These are phyloP conservation scores for Coilia nasus DNA, from an alignment of 2,797 vertebrate genomes.

Conservation along the genomic window DNA sequence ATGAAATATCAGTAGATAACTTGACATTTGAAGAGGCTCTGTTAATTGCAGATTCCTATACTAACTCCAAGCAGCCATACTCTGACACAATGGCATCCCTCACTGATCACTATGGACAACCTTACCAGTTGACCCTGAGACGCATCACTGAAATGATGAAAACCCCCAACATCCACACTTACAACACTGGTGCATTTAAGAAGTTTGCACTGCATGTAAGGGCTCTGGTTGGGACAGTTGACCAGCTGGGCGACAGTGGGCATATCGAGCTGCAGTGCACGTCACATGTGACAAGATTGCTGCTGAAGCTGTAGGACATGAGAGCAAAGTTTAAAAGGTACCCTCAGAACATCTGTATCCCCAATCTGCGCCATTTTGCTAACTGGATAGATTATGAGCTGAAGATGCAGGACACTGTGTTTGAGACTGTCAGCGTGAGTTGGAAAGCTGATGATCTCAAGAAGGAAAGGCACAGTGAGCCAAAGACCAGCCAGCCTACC, in stretches of 20 bases:
- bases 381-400: conserved; percentile 32
- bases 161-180: neutral
- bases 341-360: neutral
- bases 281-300: conserved; percentile 8
- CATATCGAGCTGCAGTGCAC: conserved; percentile 23
- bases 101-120: conserved; percentile 26
- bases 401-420: conserved; percentile 13
- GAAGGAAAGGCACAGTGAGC: neutral
- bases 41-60: conserved; percentile 20
- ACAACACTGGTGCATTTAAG: conserved; percentile 4
- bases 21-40: conserved; percentile 15
- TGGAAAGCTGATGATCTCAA: neutral
- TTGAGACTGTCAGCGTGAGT: too few species aligned
- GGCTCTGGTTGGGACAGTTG: neutral
- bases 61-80: conserved; percentile 3
- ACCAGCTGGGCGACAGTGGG: neutral
- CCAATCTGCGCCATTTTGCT: conserved; percentile 22
- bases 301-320: neutral
- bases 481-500: too few species aligned
- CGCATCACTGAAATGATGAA: conserved; percentile 22
- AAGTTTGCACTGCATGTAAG: conserved; percentile 8
- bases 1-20: conserved; percentile 9
- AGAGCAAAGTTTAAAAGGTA: neutral
- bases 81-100: conserved; percentile 16
- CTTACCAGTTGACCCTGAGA: neutral